A percentile compares a stretch with the other conserved stretches of the same genome.
phyloP scores from a whole-genome alignment of 2,113 vertebrate species.

The Neogale vison region DNA sequence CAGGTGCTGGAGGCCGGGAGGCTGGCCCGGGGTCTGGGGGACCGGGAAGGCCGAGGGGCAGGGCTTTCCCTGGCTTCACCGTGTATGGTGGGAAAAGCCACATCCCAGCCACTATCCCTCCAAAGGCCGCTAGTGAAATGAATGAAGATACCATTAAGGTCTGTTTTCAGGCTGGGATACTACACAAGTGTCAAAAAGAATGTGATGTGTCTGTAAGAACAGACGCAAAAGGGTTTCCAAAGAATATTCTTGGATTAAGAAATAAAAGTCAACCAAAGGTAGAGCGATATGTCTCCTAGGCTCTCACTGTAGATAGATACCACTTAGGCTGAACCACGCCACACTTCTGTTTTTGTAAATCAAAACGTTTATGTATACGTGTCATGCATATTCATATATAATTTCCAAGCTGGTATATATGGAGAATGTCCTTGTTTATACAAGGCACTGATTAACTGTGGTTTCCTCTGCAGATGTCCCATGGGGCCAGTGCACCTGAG shows the following conservation, averaged over 20 bases:
- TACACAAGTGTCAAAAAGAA: not conserved
- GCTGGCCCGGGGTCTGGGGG: not conserved
- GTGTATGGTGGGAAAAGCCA: not conserved
- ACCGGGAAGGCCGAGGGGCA: not conserved
- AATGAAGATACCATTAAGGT: not conserved
- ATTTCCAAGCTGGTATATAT: not conserved
- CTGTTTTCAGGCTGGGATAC: not conserved
- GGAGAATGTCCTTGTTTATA: not conserved
- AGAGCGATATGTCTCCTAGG: accelerated
- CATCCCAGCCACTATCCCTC: not conserved
- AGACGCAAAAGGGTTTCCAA: not conserved
- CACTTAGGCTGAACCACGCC: not conserved
- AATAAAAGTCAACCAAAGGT: not conserved
- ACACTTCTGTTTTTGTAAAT: not conserved
- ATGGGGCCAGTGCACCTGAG: not conserved
- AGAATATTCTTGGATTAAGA: not conserved
- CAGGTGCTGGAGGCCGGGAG: not conserved
- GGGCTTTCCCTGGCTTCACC: not conserved
- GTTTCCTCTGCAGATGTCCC: not conserved
- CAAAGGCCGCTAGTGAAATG: not conserved
- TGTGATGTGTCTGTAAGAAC: not conserved
- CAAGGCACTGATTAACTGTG: not conserved
- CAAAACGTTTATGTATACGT: not conserved
- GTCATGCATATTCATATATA: too few relatives aligned
- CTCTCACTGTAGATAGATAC: accelerated